phyloP scores from a whole-genome alignment of 2,888 invertebrate species.

The Spodoptera picta region DNA sequence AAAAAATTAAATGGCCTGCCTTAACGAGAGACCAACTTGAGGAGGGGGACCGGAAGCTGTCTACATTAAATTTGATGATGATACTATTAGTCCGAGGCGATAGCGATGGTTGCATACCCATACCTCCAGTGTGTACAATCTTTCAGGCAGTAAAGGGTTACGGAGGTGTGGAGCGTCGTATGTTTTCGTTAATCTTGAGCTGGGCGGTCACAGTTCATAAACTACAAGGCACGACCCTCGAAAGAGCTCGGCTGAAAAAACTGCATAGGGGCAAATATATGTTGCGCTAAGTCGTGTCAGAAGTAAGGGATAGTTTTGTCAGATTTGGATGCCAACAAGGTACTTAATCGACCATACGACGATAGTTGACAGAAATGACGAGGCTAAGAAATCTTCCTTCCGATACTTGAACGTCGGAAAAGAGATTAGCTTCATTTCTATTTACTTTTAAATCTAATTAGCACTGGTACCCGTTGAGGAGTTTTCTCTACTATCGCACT shows the following conservation, averaged over 20 bases:
- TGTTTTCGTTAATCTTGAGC: conserved; percentile 57
- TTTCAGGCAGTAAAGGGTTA: conserved; percentile 52
- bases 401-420: too few species aligned
- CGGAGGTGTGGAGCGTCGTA: conserved; percentile 53
- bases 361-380: too few species aligned
- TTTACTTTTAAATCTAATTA: too few species aligned
- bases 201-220: conserved; percentile 60
- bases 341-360: conserved; percentile 10
- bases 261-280: conserved; percentile 56
- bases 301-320: conserved; percentile 42
- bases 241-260: conserved; percentile 53
- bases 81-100: conserved; percentile 6
- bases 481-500: too few species aligned
- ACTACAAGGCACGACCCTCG: conserved; percentile 53
- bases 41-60: conserved; percentile 6
- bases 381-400: too few species aligned
- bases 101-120: conserved; percentile 14
- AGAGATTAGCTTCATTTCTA: too few species aligned
- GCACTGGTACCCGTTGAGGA: too few species aligned
- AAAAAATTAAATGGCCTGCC: conserved; percentile 40
- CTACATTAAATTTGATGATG: conserved; percentile 10
- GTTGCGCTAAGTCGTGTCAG: conserved; percentile 54
- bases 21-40: conserved; percentile 20
- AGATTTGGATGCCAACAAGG: conserved; percentile 36
- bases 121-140: conserved; percentile 1